Percentiles rank a stretch among this genome's conserved stretches.
Evolutionary conservation across 2,888 invertebrate genomes (phyloP).

Genomic region (Cheilosia variabilis): DNA sequence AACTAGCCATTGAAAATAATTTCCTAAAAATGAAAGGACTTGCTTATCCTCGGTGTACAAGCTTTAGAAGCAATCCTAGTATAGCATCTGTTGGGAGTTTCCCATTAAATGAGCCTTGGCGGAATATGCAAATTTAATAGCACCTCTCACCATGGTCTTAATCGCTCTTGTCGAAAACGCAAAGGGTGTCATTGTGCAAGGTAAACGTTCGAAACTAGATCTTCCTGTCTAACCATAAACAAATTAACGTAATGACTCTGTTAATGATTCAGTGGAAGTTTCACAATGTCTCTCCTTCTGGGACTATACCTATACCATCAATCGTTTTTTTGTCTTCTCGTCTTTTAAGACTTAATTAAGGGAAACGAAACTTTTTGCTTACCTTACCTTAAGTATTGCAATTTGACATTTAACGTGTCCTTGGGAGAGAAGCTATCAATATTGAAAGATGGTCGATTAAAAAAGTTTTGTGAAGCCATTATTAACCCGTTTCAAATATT

Average conservation of each 20-base stretch:
- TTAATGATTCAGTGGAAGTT: constrained; percentile 9
- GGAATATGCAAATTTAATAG: constrained; percentile 30
- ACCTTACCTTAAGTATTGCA: neutral
- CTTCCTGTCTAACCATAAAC: neutral
- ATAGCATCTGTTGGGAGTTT: neutral
- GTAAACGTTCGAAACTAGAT: neutral
- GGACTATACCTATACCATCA: constrained; percentile 1
- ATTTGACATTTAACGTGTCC: constrained; percentile 7
- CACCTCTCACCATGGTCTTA: neutral
- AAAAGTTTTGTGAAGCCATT: constrained; percentile 9
- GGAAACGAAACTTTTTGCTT: constrained; percentile 17
- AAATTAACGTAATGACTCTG: constrained; percentile 15
- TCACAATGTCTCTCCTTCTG: neutral
- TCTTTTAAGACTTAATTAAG: constrained; percentile 7
- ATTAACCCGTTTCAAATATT: constrained; percentile 33
- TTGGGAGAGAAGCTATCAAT: constrained; percentile 19
- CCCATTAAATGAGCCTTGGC: no score
- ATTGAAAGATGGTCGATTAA: constrained; percentile 29
- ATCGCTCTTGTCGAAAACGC: neutral
- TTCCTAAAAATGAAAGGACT: neutral
- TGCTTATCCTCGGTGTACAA: neutral
- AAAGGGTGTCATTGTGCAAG: constrained; percentile 1
- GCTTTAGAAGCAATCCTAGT: no score
- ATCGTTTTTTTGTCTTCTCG: neutral
- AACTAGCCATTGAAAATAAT: no score